Percentiles rank a stretch among this genome's conserved stretches.
Evolutionary conservation across 1,140 invertebrate species (phyloP).

Genomic region (Diorhabda carinulata): DNA sequence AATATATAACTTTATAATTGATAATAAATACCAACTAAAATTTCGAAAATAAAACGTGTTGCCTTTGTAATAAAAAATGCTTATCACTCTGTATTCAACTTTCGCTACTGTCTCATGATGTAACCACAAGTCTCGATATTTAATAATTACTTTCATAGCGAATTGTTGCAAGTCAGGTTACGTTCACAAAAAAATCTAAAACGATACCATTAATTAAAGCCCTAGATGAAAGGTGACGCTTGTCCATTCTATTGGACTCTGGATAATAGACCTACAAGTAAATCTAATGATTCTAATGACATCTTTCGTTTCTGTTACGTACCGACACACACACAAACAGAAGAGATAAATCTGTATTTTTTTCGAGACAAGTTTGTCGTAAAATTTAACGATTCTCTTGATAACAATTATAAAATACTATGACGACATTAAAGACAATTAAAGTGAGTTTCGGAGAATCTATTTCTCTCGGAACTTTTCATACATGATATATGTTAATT

Average conservation of each 20-base stretch:
- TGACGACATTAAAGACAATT: slow-evolving; percentile 17
- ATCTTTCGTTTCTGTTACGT: slow-evolving; percentile 4
- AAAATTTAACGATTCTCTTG: slow-evolving; percentile 18
- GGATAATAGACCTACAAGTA: slow-evolving; percentile 12
- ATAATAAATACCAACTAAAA: too few relatives aligned
- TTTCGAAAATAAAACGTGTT: too few relatives aligned
- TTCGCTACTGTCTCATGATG: not conserved
- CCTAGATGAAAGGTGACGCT: slow-evolving; percentile 9
- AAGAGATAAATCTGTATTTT: slow-evolving; percentile 17
- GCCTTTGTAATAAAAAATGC: not conserved
- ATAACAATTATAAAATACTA: slow-evolving; percentile 23
- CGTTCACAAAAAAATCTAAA: slow-evolving; percentile 9
- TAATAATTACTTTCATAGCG: not conserved
- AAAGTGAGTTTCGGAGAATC: slow-evolving; percentile 6
- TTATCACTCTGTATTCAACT: not conserved
- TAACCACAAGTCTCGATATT: not conserved
- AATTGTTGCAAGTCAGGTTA: not conserved
- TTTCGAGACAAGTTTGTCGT: slow-evolving; percentile 3
- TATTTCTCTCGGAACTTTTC: not conserved
- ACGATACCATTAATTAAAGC: slow-evolving; percentile 12
- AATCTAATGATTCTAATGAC: slow-evolving; percentile 18
- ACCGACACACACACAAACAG: not conserved
- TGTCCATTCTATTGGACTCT: slow-evolving; percentile 5
- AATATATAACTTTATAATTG: too few relatives aligned
- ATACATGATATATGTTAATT: not conserved